These are phyloP conservation scores for Cryptomyrus ogoouensis DNA, from an alignment of 2,113 vertebrate species.

Conservation along the genomic window DNA sequence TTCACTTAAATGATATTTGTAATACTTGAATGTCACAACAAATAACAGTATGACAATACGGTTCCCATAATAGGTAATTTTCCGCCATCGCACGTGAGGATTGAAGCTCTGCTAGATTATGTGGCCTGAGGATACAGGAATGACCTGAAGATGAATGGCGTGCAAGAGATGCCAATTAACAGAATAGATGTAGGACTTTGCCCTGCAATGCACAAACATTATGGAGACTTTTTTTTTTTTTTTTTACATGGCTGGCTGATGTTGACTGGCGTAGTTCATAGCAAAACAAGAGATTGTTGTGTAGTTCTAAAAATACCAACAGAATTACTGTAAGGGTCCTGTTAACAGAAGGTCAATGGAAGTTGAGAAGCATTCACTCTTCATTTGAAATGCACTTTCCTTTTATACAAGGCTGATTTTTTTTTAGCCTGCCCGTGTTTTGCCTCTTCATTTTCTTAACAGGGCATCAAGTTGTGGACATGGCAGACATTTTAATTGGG, in stretches of 20 bases:
- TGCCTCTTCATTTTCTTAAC: not conserved
- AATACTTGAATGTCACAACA: not conserved
- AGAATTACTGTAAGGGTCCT: not conserved
- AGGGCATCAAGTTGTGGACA: not conserved
- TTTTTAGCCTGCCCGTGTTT: not conserved
- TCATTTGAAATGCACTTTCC: not conserved
- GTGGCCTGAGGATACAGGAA: not conserved
- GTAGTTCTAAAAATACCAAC: not conserved
- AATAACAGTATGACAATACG: not conserved
- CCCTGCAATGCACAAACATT: not conserved
- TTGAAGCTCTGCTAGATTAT: not conserved
- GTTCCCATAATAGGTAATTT: not conserved
- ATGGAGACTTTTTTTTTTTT: not conserved
- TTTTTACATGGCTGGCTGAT: not conserved
- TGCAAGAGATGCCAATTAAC: not conserved
- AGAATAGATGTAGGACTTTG: not conserved
- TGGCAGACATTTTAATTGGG: not conserved
- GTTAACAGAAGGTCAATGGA: not conserved
- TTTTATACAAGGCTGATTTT: not conserved
- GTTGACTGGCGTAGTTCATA: not conserved
- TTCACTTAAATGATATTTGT: not conserved
- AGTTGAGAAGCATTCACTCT: not conserved
- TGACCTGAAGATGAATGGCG: not conserved
- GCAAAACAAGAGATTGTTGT: not conserved
- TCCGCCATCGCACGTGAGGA: not conserved